Evolutionary conservation across 2,797 vertebrate species (phyloP).

Genomic region (Yasuhikotakia modesta): DNA sequence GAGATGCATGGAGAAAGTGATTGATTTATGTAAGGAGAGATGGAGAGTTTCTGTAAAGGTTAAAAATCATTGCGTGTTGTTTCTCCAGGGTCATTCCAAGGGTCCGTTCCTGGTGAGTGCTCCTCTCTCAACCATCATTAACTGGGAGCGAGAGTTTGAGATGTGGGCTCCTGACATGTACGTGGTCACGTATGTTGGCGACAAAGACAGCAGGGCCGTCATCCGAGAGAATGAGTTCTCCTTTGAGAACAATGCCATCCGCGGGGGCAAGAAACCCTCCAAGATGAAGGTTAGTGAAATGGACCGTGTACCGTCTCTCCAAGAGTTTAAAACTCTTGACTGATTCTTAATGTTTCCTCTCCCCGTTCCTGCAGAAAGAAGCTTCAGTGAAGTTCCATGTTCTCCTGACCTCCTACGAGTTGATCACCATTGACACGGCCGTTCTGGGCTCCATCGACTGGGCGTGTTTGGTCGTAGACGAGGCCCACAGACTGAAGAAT

Average conservation of each 20-base stretch:
- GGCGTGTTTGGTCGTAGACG: conserved; percentile 96
- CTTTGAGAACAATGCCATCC: conserved; percentile 97
- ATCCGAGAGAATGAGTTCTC: conserved; percentile 97
- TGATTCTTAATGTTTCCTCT: background rate
- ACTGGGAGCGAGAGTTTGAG: conserved; percentile 98
- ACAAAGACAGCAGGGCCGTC: conserved; percentile 96
- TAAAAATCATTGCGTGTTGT: background rate
- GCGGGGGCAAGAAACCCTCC: conserved; percentile 94
- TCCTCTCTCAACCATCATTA: conserved; percentile 96
- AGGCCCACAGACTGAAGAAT: conserved; percentile 96
- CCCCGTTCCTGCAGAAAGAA: conserved; percentile 84
- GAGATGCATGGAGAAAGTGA: too few relatives aligned
- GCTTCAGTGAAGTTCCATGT: conserved; percentile 95
- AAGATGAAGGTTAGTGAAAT: conserved; percentile 87
- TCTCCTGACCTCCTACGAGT: conserved; percentile 92
- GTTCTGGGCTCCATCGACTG: conserved; percentile 96
- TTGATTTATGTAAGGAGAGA: too few relatives aligned
- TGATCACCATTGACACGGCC: conserved; percentile 97
- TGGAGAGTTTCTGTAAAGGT: too few relatives aligned
- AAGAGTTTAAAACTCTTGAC: background rate
- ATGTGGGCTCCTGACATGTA: conserved; percentile 99
- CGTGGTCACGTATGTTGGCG: conserved; percentile 93
- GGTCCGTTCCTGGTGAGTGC: conserved; percentile 96
- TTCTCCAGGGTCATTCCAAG: conserved; percentile 90
- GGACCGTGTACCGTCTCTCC: background rate